Percentiles rank a stretch among this genome's conserved stretches.
These are phyloP conservation scores for Hipposideros larvatus DNA, from an alignment of 2,797 vertebrate species.

Conservation along the genomic window DNA sequence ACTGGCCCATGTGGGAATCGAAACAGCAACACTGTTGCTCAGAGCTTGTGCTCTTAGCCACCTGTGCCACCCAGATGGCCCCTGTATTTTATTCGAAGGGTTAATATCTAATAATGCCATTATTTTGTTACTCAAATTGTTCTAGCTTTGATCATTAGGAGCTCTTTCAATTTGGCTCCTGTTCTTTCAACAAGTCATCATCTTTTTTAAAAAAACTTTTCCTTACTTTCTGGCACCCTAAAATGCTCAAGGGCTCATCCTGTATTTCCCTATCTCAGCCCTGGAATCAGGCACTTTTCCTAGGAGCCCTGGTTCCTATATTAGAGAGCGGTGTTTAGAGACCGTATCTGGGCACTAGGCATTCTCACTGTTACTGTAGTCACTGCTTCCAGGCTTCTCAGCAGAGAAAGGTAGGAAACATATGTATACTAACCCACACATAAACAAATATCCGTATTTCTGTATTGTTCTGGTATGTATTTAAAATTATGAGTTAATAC, in stretches of 20 bases:
- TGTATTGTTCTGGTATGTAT: not conserved
- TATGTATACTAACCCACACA: not conserved
- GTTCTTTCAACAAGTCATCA: not conserved
- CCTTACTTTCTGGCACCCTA: not conserved
- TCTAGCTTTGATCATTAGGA: not conserved
- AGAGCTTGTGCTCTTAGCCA: too few species aligned
- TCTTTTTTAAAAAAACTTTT: not conserved
- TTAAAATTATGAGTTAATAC: constrained; percentile 26
- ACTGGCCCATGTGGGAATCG: too few species aligned
- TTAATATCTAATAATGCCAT: not conserved
- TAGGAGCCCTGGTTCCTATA: not conserved
- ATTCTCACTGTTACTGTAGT: not conserved
- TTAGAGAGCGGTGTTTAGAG: not conserved
- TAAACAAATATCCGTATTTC: not conserved
- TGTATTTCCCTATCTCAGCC: not conserved
- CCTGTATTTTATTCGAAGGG: not conserved
- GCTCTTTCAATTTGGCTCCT: not conserved
- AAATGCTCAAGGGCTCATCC: not conserved
- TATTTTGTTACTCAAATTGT: constrained; percentile 21
- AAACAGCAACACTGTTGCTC: too few species aligned
- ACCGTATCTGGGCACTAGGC: not conserved
- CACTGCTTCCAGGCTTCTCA: not conserved
- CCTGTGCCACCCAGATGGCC: too few species aligned
- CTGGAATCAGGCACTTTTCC: not conserved
- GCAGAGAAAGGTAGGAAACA: not conserved